Conservation (phyloP, 2,113 vertebrate genomes). For the Eolophus roseicapilla region DNA sequence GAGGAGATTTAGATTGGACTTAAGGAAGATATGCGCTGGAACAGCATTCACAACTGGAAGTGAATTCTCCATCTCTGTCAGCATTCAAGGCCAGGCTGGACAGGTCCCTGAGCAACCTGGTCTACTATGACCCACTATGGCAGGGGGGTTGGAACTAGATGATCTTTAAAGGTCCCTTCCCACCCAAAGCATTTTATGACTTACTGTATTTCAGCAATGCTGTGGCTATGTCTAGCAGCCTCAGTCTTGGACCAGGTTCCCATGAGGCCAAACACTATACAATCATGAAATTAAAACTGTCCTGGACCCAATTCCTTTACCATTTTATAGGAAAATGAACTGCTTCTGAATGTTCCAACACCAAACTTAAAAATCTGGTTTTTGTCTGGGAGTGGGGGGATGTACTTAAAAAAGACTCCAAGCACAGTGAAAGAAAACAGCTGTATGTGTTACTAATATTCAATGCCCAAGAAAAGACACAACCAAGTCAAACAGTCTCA, state of each 20-base stretch:
- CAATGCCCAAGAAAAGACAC: not conserved
- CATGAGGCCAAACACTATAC: not conserved
- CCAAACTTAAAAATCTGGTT: not conserved
- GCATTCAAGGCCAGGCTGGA: not conserved
- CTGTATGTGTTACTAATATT: not conserved
- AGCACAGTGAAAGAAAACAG: not conserved
- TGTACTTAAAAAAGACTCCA: not conserved
- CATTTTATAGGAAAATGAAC: not conserved
- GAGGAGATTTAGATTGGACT: not conserved
- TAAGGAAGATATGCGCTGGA: not conserved
- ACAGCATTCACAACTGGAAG: not conserved
- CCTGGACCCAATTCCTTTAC: not conserved
- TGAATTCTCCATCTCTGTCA: not conserved
- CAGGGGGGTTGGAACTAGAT: not conserved
- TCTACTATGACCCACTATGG: not conserved
- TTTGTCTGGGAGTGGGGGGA: not conserved
- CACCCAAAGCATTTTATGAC: not conserved
- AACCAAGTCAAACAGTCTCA: not conserved
- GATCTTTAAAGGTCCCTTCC: not conserved
- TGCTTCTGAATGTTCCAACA: not conserved
- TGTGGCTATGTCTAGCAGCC: not conserved
- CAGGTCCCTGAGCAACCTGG: not conserved
- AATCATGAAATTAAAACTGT: not conserved
- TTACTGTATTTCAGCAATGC: not conserved
- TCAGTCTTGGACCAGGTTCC: not conserved